Evolutionary conservation across 2,797 vertebrate genomes (phyloP), one percentile per base, ranked within the genome.

Genomic region (Helicolenus hilgendorfi): DNA sequence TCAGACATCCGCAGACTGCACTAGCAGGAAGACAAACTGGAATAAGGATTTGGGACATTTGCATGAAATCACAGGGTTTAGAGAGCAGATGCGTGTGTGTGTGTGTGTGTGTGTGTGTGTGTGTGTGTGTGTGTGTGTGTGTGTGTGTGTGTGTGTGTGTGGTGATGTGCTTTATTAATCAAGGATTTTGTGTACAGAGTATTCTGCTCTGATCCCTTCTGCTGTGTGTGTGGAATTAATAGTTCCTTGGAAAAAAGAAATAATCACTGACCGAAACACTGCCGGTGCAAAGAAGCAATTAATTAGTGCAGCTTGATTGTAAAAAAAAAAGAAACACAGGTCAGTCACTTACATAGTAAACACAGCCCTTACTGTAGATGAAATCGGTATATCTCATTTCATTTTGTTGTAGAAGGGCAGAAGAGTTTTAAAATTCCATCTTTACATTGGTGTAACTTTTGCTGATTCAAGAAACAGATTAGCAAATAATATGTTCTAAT

Each of bases 31-130:
- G 67, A 71, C 31, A 68, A 69, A 67, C n/a, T 7, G 18, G 18
- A 20, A 45, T 72, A 65, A 24, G 9, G 29, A 67, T 49, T 29
- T 56, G 2, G 59, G 53, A 59, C 35, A 53, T 83, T 71, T 82
- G 64, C 22, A 56, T 86, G 27, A 65, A 65, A 80, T 70, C 38
- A 41, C 1, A 45, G 24, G 3, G 26, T 83, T 79, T 60, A 72
- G 35, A 27, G 11, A 76, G 41, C 10, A 81, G n/a, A 27, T 7
- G 20, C 11, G 45, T 45, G 58, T 7, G 1, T 53, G 15, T 68
- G 27, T 45, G 69, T 59, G 33, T 56, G 29, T 20, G 31, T 27
- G 27, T 58, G 26, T 65, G 41, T 55, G 64, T 63, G 20, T 58
- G 20, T 58, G 24, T 56, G 67, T 56, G 38, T 69, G 45, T n/a